Base-by-base conservation (phyloP, 2,888 invertebrate genomes). In the Taphrorychus bicolor region DNA sequence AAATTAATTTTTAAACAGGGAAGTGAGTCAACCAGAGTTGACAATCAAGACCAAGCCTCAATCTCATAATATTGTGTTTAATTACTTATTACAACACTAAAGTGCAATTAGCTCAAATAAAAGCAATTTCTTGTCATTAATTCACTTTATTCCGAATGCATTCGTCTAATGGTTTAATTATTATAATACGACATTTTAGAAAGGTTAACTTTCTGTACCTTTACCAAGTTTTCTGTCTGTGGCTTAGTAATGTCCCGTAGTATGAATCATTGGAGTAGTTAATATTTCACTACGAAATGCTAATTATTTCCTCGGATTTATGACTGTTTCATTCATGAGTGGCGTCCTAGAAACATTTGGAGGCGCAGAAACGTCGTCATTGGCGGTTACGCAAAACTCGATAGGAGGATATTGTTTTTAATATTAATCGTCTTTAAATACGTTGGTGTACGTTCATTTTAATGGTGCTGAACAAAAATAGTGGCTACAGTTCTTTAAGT, bases 301-400 rank as follows among this genome's bases (percentile, higher is more conserved):
- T 45, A 45, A 45, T 17, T 45, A 4, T 45, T 18, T 45, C 45
- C 11, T 45, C 3, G 45, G 18, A 7, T 7, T 9, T 7, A 18
- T 51, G 16, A 2, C 7, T 21, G 21, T 51, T 51, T 51, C 51
- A 51, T 51, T 51, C 51, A 51, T 51, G 21, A 21, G 19, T 51
- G 21, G 32, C 32, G 54, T 54, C 54, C 54, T 54, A 54, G 32
- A 54, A 54, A 54, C 32, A 17, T 54, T 17, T 24, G 11, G 14
- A 22, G 51, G 51, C 19, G 19, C n/a, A 11, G n/a, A n/a, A n/a
- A 51, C 5, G 19, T 51, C 16, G 22, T 18, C 45, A 14, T 45
- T 7, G 9, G 9, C 14, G 45, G 45, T 45, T 45, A 45, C 45
- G 45, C 17, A 45, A 45, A 45, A 2, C 11, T 32, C 32, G 7